A percentile compares a stretch with the other conserved stretches of the same genome.
Conservation (phyloP, 2,888 invertebrate genomes). For the Thalpophila matura region DNA sequence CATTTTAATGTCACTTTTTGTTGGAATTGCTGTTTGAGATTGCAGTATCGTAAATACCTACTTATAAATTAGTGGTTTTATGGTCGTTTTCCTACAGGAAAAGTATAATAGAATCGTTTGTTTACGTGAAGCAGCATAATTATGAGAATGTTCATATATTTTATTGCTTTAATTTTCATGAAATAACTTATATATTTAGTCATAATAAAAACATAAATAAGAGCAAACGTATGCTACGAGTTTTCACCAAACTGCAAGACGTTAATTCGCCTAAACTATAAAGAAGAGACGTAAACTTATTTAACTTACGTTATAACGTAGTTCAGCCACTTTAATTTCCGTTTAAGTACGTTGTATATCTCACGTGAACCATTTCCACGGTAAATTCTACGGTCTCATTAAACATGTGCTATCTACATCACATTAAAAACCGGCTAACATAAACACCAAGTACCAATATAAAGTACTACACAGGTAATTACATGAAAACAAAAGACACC, state of each 20-base stretch:
- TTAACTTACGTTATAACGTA: conserved; percentile 6
- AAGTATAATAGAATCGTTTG: not conserved
- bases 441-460: conserved; percentile 30
- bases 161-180: too few relatives aligned
- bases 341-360: conserved; percentile 7
- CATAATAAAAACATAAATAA: too few relatives aligned
- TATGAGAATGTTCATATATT: too few relatives aligned
- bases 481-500: conserved; percentile 42
- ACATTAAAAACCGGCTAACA: conserved; percentile 39
- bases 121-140: too few relatives aligned
- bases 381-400: conserved; percentile 32
- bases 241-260: too few relatives aligned
- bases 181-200: too few relatives aligned
- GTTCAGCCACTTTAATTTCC: conserved; percentile 37
- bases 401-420: conserved; percentile 46
- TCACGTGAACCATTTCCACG: conserved; percentile 16
- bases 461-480: conserved; percentile 37
- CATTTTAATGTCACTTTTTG: conserved; percentile 44
- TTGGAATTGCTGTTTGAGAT: conserved; percentile 30
- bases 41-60: conserved; percentile 19
- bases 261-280: not conserved
- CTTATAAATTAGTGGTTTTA: conserved; percentile 10
- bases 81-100: not conserved
- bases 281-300: not conserved
- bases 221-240: too few relatives aligned